Percentiles rank a stretch among this genome's conserved stretches.
These are phyloP conservation scores for Acrobasis repandana DNA, from an alignment of 2,888 invertebrate genomes.

Conservation along the genomic window DNA sequence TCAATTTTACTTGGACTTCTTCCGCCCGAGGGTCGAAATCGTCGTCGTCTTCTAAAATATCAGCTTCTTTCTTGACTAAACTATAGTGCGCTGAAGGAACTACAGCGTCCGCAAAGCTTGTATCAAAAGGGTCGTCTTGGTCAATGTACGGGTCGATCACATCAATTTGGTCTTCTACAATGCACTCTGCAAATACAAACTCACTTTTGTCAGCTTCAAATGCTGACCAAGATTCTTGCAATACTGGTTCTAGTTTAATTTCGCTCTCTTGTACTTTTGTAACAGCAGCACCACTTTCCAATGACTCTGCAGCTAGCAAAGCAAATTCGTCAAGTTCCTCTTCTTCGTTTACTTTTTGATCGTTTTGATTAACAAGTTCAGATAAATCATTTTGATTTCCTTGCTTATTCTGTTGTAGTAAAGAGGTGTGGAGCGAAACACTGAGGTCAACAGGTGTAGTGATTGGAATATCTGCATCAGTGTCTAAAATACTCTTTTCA, in stretches of 20 bases:
- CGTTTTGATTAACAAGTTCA: conserved; percentile 31
- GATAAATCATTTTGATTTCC: conserved; percentile 39
- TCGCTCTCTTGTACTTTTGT: conserved; percentile 68
- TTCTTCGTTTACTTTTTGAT: conserved; percentile 50
- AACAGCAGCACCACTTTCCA: conserved; percentile 82
- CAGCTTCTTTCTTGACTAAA: conserved; percentile 68
- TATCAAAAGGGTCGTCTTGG: conserved; percentile 92
- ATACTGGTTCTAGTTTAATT: conserved; percentile 67
- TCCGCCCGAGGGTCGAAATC: conserved; percentile 86
- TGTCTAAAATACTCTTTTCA: conserved; percentile 88
- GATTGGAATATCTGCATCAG: conserved; percentile 86
- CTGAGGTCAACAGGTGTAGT: conserved; percentile 88
- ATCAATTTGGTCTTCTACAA: conserved; percentile 75
- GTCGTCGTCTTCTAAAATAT: conserved; percentile 74
- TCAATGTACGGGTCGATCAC: conserved; percentile 75
- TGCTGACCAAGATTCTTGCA: conserved; percentile 85
- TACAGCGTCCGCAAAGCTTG: conserved; percentile 90
- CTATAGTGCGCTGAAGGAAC: conserved; percentile 77
- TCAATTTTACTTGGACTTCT: conserved; percentile 68
- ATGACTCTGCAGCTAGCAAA: conserved; percentile 89
- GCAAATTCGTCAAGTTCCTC: conserved; percentile 91
- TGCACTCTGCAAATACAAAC: conserved; percentile 70
- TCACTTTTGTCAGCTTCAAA: conserved; percentile 83
- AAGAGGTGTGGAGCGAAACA: conserved; percentile 83
- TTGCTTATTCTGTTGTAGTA: conserved; percentile 71